phyloP scores from a whole-genome alignment of 1,140 invertebrate species.

The Achroia grisella region DNA sequence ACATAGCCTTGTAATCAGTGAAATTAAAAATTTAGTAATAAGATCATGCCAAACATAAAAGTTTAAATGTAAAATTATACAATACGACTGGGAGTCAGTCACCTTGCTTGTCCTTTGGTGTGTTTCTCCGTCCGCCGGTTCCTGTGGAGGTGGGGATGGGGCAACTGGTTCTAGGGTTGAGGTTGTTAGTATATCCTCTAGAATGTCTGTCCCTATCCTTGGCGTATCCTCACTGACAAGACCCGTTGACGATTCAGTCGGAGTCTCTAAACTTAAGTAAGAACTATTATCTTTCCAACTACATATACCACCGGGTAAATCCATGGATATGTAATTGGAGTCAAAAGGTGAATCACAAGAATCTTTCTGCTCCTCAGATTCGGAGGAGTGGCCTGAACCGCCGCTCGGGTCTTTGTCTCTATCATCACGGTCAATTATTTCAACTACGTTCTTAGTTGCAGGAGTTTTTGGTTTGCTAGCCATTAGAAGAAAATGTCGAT shows the following conservation, averaged over 20 bases:
- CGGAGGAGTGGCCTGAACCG: conserved; percentile 75
- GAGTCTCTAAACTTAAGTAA: conserved; percentile 77
- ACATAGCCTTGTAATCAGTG: conserved; percentile 55
- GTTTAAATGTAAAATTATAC: conserved; percentile 64
- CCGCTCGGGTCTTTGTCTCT: conserved; percentile 76
- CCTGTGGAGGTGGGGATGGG: conserved; percentile 50
- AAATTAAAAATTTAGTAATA: conserved; percentile 64
- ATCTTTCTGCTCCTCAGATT: conserved; percentile 57
- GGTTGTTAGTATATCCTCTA: conserved; percentile 69
- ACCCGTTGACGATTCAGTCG: conserved; percentile 29
- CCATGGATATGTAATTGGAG: conserved; percentile 81
- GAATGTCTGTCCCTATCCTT: conserved; percentile 29
- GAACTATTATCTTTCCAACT: conserved; percentile 90
- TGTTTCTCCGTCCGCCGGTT: conserved; percentile 34
- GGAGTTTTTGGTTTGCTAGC: conserved; percentile 61
- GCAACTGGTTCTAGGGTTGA: conserved; percentile 36
- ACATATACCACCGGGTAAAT: conserved; percentile 84
- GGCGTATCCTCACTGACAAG: conserved; percentile 24
- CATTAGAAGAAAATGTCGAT: conserved; percentile 71
- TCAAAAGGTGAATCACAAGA: conserved; percentile 59
- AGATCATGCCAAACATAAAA: conserved; percentile 72
- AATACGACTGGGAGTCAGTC: conserved; percentile 67
- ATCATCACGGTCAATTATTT: conserved; percentile 71
- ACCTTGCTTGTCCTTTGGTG: conserved; percentile 54
- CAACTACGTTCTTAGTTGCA: conserved; percentile 47